Evolutionary conservation across 2,888 invertebrate genomes (phyloP).

Genomic region (Synergus itoensis): DNA sequence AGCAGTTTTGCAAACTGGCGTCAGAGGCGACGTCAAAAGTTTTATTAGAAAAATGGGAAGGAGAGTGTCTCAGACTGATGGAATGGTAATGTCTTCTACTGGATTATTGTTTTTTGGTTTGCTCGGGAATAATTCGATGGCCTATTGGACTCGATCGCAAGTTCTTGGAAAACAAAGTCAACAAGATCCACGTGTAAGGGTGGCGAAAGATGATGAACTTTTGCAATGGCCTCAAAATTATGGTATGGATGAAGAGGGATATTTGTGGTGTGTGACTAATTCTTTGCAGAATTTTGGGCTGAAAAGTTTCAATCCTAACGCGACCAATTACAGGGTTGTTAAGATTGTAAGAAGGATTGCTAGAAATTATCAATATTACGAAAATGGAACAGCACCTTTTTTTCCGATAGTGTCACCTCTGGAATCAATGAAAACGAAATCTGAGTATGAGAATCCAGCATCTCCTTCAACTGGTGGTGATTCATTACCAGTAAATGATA

Average conservation of each 20-base stretch:
- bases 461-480: background rate
- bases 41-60: slow-evolving; percentile 82
- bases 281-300: slow-evolving; percentile 83
- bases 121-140: slow-evolving; percentile 84
- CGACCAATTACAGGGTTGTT: slow-evolving; percentile 84
- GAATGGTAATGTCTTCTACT: slow-evolving; percentile 86
- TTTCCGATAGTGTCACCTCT: slow-evolving; percentile 54
- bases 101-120: slow-evolving; percentile 86
- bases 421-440: background rate
- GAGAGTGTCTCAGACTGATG: slow-evolving; percentile 85
- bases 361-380: slow-evolving; percentile 82
- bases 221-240: slow-evolving; percentile 88
- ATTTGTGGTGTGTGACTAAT: slow-evolving; percentile 84
- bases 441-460: slow-evolving; percentile 15
- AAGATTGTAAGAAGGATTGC: slow-evolving; percentile 80
- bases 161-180: slow-evolving; percentile 80
- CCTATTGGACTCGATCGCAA: slow-evolving; percentile 83
- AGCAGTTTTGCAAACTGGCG: slow-evolving; percentile 80
- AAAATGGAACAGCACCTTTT: slow-evolving; percentile 64
- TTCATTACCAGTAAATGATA: no score
- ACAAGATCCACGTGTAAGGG: slow-evolving; percentile 78
- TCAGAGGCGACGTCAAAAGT: slow-evolving; percentile 67
- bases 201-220: slow-evolving; percentile 82
- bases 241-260: slow-evolving; percentile 83
- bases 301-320: slow-evolving; percentile 81